Percentiles rank a stretch among this genome's conserved stretches.
Conservation (phyloP, 1,140 invertebrate genomes). For the Anoplolepis gracilipes region DNA sequence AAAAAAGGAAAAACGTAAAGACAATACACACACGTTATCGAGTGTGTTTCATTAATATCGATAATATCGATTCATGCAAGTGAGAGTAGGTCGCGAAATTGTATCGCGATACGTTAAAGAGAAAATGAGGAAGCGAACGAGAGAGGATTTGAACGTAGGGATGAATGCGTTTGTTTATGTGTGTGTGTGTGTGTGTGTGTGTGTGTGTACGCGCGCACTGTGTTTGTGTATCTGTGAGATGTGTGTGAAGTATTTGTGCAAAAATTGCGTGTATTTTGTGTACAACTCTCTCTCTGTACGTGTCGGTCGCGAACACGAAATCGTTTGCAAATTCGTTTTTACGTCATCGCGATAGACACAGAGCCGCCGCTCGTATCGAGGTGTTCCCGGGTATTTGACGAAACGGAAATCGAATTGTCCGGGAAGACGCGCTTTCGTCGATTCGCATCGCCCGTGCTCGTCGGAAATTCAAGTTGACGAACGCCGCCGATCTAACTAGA, state of each 20-base stretch:
- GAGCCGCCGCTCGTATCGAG: neutral
- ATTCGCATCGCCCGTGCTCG: slow-evolving; percentile 44
- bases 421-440: slow-evolving; percentile 48
- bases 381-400: slow-evolving; percentile 19
- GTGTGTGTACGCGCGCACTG: neutral
- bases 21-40: neutral
- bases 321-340: neutral
- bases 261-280: neutral
- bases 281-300: neutral
- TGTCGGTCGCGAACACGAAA: neutral
- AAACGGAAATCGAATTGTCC: slow-evolving; percentile 50
- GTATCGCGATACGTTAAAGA: slow-evolving; percentile 48
- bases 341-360: neutral
- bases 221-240: neutral
- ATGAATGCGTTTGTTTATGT: neutral
- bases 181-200: too few species aligned
- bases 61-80: slow-evolving; percentile 66
- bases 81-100: slow-evolving; percentile 60
- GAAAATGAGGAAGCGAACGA: slow-evolving; percentile 47
- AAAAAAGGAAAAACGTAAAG: slow-evolving; percentile 18
- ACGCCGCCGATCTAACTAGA: slow-evolving; percentile 21
- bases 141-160: slow-evolving; percentile 14
- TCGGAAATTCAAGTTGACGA: slow-evolving; percentile 58
- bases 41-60: slow-evolving; percentile 39
- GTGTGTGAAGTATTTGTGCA: neutral